A percentile compares a stretch with the other conserved stretches of the same genome.
These are phyloP conservation scores for Microctonus brassicae DNA, from an alignment of 2,888 invertebrate species.

Conservation along the genomic window DNA sequence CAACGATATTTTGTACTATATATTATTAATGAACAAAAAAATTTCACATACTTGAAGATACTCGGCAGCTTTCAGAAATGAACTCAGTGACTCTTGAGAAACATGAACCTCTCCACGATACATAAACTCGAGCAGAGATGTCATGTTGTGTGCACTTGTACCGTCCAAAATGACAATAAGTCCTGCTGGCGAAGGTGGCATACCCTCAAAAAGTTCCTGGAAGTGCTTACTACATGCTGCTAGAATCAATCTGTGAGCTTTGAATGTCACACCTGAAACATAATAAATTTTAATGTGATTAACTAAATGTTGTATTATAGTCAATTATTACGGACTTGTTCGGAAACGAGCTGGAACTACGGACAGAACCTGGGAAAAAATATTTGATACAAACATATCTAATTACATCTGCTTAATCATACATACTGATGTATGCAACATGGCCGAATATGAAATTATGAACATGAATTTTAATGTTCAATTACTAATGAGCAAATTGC, in stretches of 20 bases:
- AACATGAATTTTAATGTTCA: no score
- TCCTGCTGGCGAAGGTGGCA: constrained; percentile 83
- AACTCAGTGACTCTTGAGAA: constrained; percentile 90
- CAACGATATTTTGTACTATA: no score
- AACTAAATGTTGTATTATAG: background rate
- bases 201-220: constrained; percentile 90
- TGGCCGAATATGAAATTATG: no score
- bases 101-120: constrained; percentile 95
- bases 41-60: constrained; percentile 80
- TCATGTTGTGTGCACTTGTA: constrained; percentile 91
- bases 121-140: constrained; percentile 92
- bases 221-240: constrained; percentile 95
- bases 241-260: constrained; percentile 91
- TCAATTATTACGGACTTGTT: no score
- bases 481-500: no score
- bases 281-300: background rate
- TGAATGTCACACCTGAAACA: constrained; percentile 86
- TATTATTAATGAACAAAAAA: no score
- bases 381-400: background rate
- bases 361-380: no score
- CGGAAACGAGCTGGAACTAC: no score
- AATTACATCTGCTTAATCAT: background rate
- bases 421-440: no score
- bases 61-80: constrained; percentile 92
- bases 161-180: constrained; percentile 91